phyloP scores from a whole-genome alignment of 2,113 vertebrate species.

The Antechinus flavipes region DNA sequence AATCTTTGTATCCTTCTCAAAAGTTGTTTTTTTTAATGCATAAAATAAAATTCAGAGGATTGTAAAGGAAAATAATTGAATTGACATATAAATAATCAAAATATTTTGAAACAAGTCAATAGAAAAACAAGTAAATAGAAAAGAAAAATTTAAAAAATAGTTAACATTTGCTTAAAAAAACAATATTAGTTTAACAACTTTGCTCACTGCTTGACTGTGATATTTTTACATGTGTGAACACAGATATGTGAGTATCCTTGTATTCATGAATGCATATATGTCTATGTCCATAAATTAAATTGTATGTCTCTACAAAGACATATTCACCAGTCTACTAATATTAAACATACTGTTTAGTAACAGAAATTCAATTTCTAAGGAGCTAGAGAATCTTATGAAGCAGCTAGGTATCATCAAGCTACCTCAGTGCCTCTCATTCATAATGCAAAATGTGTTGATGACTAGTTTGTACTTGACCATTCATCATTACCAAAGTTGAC shows the following conservation, averaged over 20 bases:
- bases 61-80: not conserved
- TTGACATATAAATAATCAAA: not conserved
- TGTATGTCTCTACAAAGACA: not conserved
- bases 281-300: not conserved
- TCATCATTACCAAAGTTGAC: constrained; percentile 9
- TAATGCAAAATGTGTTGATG: not conserved
- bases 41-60: not conserved
- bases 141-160: too few relatives aligned
- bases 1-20: not conserved
- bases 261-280: not conserved
- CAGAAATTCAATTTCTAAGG: not conserved
- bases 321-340: too few relatives aligned
- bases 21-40: not conserved
- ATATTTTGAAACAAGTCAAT: not conserved
- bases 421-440: not conserved
- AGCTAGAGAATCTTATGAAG: not conserved
- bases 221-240: not conserved
- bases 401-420: not conserved
- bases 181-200: not conserved
- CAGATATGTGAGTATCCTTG: not conserved
- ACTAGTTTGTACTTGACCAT: not conserved
- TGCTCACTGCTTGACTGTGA: not conserved
- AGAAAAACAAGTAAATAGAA: not conserved
- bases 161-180: not conserved
- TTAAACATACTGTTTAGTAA: not conserved